Base-by-base conservation (phyloP, 2,888 invertebrate species). In the Brachylomia viminalis region DNA sequence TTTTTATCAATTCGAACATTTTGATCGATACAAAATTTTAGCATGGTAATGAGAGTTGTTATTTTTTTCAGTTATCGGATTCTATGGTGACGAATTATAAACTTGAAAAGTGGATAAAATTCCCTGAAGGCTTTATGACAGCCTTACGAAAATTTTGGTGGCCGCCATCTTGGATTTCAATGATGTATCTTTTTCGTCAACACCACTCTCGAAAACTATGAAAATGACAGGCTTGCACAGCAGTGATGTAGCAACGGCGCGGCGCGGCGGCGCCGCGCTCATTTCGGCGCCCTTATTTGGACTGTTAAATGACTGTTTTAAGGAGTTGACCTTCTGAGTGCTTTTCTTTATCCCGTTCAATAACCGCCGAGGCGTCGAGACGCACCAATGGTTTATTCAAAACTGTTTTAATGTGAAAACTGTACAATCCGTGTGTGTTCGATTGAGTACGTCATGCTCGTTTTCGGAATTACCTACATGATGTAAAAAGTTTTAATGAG, bases 401-500 rank as follows among this genome's bases (percentile, higher is more conserved):
- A 72, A 75, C 58, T 73, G 68, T 84, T 86, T 80, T 77, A 75
- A 84, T 80, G 66, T 74, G 54, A 27, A 85, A 75, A 64, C 81
- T 66, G 71, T 59, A 61, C 76, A 73, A 74, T 72, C 54, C 10
- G 62, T 33, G 11, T 70, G 15, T 66, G 77, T 84, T 76, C 72
- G 85, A 79, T 82, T 79, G 74, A 75, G 75, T 69, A 54, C 70
- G 54, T 80, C 75, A 73, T 81, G 75, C 59, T 86, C 67, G 72
- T 77, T 82, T 86, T 84, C 77, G 62, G 65, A 54, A 59, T 67
- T 42, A 65, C 81, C 56, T 66, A 65, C 81, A 61, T 66, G 67
- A 72, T 71, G 72, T 61, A 66, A 75, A 79, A 82, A 85, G 65
- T 85, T 86, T 85, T 77, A 77, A 87, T 86, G 86, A 87, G 79